A percentile compares a stretch with the other conserved stretches of the same genome.
Conservation (phyloP, 2,888 invertebrate species). For the Morinoia aosen region DNA sequence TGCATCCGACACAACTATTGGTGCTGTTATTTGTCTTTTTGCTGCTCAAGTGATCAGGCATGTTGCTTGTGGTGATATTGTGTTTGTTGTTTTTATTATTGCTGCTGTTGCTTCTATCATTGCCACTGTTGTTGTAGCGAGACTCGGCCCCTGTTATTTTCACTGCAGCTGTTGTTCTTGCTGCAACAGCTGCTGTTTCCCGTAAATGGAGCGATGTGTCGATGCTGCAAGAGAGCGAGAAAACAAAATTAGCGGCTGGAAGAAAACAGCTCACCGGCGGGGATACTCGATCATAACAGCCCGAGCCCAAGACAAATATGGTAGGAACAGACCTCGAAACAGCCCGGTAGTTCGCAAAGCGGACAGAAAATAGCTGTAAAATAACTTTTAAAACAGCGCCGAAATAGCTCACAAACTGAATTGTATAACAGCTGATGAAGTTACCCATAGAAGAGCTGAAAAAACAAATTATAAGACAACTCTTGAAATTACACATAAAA, state of each 20-base stretch:
- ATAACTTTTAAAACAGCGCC: too few relatives aligned
- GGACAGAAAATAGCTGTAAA: too few relatives aligned
- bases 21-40: constrained; percentile 30
- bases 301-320: background rate
- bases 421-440: too few relatives aligned
- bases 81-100: constrained; percentile 31
- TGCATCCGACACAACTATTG: background rate
- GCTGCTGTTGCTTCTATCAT: background rate
- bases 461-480: too few relatives aligned
- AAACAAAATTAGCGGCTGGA: background rate
- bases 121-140: constrained; percentile 13
- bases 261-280: background rate
- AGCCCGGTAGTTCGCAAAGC: too few relatives aligned
- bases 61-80: constrained; percentile 36
- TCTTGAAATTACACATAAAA: too few relatives aligned
- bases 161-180: background rate
- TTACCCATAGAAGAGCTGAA: too few relatives aligned
- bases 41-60: background rate
- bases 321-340: background rate
- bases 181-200: background rate
- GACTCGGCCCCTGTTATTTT: background rate
- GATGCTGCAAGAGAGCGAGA: background rate
- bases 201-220: background rate
- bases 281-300: background rate
- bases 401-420: too few relatives aligned